Evolutionary conservation across 2,113 vertebrate genomes (phyloP), one percentile per base, ranked within the genome.

Genomic region (Thunnus maccoyii): DNA sequence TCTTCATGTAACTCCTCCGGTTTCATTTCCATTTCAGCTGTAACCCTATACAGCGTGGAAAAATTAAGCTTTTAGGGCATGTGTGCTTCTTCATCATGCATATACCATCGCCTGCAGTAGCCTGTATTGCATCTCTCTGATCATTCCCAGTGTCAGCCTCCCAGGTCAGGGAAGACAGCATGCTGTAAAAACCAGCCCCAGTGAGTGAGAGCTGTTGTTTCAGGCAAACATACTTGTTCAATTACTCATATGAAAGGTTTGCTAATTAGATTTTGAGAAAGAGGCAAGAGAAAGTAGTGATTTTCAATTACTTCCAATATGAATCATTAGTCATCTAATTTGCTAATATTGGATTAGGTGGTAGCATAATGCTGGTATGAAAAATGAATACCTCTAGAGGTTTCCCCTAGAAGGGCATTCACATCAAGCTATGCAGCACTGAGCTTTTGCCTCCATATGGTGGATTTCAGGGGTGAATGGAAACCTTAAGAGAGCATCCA

Each of bases 261-360:
- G 54, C 51, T 80, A 83, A 90, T 87, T 82, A 71, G 30, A 93
- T 91, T 89, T 79, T 1, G n/a, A 83, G 60, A 78, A 76, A 74
- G 15, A 80, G 66, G 56, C 50, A 63, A 25, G 27, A 67, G 48
- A 86, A 88, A 86, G 50, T 80, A 78, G 46, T 55, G 78, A 84
- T 90, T 88, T 89, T 85, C 84, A 86, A 89, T 91, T 90, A 86
- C 74, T 57, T 84, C 50, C 69, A 75, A 82, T 89, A 83, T 73
- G 82, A 91, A 80, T 89, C 86, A 89, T 92, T 90, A 83, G 72
- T 82, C 74, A 78, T 87, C 80, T 84, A 83, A 92, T 91, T 91
- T 82, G 61, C 69, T 88, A 72, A 84, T 91, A 91, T 86, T 90
- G 78, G 78, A 91, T 93, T 89, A 88, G 76, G 63, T 68, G 58